These are phyloP conservation scores for Calycopis cecrops DNA, from an alignment of 1,140 invertebrate genomes.

Conservation along the genomic window DNA sequence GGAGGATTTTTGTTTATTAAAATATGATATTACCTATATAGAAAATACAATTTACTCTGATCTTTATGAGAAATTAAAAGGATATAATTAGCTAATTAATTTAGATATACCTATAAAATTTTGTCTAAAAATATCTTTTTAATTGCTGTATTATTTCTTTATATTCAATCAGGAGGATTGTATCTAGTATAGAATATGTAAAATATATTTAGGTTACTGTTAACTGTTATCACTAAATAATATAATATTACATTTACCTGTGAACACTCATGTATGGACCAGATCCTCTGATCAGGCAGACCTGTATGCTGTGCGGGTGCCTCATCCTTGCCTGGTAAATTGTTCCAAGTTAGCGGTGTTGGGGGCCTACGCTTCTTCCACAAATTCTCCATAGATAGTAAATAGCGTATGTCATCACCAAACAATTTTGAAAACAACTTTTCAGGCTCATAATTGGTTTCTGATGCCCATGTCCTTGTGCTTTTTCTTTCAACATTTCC, in stretches of 20 bases:
- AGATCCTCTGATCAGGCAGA: constrained; percentile 84
- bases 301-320: constrained; percentile 59
- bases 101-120: too few species aligned
- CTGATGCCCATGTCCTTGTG: constrained; percentile 93
- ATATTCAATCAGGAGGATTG: too few species aligned
- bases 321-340: constrained; percentile 78
- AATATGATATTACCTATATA: constrained; percentile 2
- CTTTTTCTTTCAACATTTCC: constrained; percentile 88
- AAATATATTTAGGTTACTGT: too few species aligned
- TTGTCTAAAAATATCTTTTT: too few species aligned
- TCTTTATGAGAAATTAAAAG: too few species aligned
- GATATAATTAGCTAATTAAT: too few species aligned
- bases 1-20: neutral
- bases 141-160: too few species aligned
- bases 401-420: constrained; percentile 95
- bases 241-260: constrained; percentile 41
- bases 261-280: constrained; percentile 83
- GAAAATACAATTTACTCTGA: too few species aligned
- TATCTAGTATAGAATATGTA: too few species aligned
- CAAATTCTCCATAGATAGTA: constrained; percentile 95
- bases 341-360: constrained; percentile 84
- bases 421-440: constrained; percentile 94
- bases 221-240: too few species aligned
- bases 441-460: constrained; percentile 87
- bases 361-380: constrained; percentile 93